Conservation (phyloP, 2,888 invertebrate genomes). For the Elmis aenea region DNA sequence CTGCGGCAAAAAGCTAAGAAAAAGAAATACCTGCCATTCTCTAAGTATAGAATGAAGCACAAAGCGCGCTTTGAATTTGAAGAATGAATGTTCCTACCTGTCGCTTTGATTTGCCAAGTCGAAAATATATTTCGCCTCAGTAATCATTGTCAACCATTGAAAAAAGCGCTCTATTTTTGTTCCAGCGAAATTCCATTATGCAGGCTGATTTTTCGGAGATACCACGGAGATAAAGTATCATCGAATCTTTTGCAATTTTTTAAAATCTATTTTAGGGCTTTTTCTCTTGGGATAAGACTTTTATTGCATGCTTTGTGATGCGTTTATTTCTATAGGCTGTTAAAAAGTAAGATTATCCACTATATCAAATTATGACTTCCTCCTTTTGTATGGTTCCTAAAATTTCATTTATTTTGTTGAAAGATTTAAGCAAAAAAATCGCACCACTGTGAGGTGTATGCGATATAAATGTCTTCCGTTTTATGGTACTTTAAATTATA, state of each 20-base stretch:
- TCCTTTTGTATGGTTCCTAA: slow-evolving; percentile 20
- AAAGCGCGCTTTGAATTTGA: slow-evolving; percentile 33
- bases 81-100: slow-evolving; percentile 43
- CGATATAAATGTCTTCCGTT: too few species aligned
- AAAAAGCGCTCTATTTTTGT: slow-evolving; percentile 22
- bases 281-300: slow-evolving; percentile 18
- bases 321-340: slow-evolving; percentile 11
- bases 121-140: slow-evolving; percentile 44
- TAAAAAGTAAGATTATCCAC: slow-evolving; percentile 20
- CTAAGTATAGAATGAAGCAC: slow-evolving; percentile 33
- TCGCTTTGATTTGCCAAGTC: slow-evolving; percentile 44
- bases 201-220: slow-evolving; percentile 32
- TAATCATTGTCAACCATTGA: slow-evolving; percentile 41
- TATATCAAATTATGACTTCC: slow-evolving; percentile 31
- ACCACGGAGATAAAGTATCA: slow-evolving; percentile 32
- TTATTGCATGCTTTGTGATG: slow-evolving; percentile 19
- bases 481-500: too few species aligned
- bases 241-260: slow-evolving; percentile 17
- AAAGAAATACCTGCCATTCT: slow-evolving; percentile 43
- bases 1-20: slow-evolving; percentile 21
- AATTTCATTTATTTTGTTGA: too few species aligned
- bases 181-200: slow-evolving; percentile 22
- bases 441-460: too few species aligned
- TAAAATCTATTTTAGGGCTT: slow-evolving; percentile 15
- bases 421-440: too few species aligned